Base-by-base conservation (phyloP, 2,797 vertebrate genomes). In the Sebastes ruberrimus region DNA sequence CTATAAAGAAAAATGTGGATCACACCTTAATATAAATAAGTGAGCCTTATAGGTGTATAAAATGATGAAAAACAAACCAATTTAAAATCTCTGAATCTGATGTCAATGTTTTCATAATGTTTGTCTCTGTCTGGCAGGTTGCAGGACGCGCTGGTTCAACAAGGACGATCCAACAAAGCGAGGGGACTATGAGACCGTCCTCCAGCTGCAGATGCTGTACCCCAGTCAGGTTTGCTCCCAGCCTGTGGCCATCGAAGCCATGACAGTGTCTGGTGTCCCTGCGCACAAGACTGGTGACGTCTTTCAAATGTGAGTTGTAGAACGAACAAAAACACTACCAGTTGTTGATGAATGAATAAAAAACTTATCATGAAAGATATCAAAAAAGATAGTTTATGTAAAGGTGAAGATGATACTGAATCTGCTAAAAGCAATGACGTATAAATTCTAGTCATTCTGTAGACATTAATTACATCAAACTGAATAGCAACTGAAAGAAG, bases 141-240 rank as follows among this genome's bases (percentile, higher is more conserved):
- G 90, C 70, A 88, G 87, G 83, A 93, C 91, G 2, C 55, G 66
- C 1, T 93, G 92, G 93, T 89, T 94, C 25, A 38, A 93, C 35
- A 10, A 75, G 57, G 92, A 94, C 70, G 4, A 82, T 9, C 89
- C 91, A 20, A 66, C 65, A 0, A 49, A 42, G 0, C 14, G 1
- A 1, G 93, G 92, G 3, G 93, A 93, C 81, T 90, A 84, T 4
- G 92, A 94, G 72, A 84, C 74, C 2, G 64, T 92, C 23, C 10
- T 49, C 3, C 84, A 78, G 52, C 61, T 90, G 59, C 74, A 75
- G 35, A 56, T 46, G 32, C 20, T 63, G 0, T 69, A 87, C 23
- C 87, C 90, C 5, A 49, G 2, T 18, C 22, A 79, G 52, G 68
- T 91, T 25, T 94, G 93, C 83, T 2, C 61, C 13, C 76, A 86